Evolutionary conservation across 1,140 invertebrate genomes (phyloP).

Genomic region (Drosophila bipectinata): DNA sequence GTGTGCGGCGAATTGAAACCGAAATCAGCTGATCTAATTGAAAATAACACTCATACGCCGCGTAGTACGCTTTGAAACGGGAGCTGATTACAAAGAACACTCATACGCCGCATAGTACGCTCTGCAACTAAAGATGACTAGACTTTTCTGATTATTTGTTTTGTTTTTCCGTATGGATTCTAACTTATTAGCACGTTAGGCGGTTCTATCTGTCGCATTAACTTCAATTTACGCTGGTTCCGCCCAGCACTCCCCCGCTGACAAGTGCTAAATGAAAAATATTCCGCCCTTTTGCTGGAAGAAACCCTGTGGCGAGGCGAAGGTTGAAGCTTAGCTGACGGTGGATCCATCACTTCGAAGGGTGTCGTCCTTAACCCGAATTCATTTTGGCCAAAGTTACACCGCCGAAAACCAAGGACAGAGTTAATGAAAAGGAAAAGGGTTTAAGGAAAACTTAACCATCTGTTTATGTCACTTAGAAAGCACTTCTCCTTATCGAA

Average conservation of each 20-base stretch:
- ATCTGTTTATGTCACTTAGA: neutral
- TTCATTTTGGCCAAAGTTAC: neutral
- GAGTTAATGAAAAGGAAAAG: no score
- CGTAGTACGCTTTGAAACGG: constrained; percentile 34
- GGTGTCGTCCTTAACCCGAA: constrained; percentile 33
- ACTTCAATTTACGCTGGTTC: constrained; percentile 26
- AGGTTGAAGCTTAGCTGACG: constrained; percentile 18
- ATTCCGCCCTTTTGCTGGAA: constrained; percentile 28
- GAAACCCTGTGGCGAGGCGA: constrained; percentile 17
- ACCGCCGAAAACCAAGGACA: constrained; percentile 10
- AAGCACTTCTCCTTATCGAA: constrained; percentile 15
- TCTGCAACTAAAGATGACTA: constrained; percentile 12
- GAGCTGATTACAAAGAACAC: constrained; percentile 32
- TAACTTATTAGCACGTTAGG: constrained; percentile 51
- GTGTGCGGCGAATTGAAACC: constrained; percentile 62
- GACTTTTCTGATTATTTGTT: constrained; percentile 11
- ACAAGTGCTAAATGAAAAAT: constrained; percentile 42
- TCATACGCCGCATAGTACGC: constrained; percentile 42
- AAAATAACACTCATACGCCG: constrained; percentile 52
- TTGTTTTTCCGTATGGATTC: constrained; percentile 20
- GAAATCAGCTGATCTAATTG: constrained; percentile 56
- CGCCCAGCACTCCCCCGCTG: constrained; percentile 5
- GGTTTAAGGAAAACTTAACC: no score
- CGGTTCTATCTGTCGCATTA: constrained; percentile 42
- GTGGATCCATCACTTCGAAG: constrained; percentile 8